A percentile compares a stretch with the other conserved stretches of the same genome.
Conservation (phyloP, 35 echinoderm and acorn worm species). For the Ophiothrix spiculata region DNA sequence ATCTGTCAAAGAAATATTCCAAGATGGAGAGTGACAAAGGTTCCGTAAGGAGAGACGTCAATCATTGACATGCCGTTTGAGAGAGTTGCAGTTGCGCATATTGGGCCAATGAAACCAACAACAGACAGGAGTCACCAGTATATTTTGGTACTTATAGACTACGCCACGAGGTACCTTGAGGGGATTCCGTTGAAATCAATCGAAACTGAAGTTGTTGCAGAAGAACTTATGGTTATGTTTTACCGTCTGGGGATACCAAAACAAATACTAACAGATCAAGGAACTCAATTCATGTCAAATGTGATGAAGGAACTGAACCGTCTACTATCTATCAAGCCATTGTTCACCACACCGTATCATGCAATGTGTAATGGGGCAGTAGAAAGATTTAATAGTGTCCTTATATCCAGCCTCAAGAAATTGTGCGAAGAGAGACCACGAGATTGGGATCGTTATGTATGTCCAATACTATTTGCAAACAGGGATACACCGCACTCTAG, state of each 20-base stretch:
- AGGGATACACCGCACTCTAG: not conserved
- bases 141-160: not conserved
- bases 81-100: not conserved
- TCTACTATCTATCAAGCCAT: not conserved
- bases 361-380: not conserved
- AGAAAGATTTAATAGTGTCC: not conserved
- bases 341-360: not conserved
- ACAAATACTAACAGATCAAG: not conserved
- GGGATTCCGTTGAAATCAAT: not conserved
- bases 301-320: not conserved
- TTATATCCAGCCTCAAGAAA: not conserved
- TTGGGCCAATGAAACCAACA: not conserved
- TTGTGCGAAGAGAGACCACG: constrained; percentile 24
- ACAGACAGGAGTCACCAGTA: not conserved
- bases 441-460: constrained; percentile 19
- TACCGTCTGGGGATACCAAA: not conserved
- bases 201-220: not conserved
- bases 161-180: not conserved
- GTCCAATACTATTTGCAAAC: not conserved
- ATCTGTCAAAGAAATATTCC: not conserved
- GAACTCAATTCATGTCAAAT: not conserved
- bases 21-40: not conserved
- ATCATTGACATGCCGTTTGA: not conserved
- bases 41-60: not conserved
- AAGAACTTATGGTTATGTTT: not conserved